Conservation (phyloP, 2,888 invertebrate genomes). For the Drosophila atripex region DNA sequence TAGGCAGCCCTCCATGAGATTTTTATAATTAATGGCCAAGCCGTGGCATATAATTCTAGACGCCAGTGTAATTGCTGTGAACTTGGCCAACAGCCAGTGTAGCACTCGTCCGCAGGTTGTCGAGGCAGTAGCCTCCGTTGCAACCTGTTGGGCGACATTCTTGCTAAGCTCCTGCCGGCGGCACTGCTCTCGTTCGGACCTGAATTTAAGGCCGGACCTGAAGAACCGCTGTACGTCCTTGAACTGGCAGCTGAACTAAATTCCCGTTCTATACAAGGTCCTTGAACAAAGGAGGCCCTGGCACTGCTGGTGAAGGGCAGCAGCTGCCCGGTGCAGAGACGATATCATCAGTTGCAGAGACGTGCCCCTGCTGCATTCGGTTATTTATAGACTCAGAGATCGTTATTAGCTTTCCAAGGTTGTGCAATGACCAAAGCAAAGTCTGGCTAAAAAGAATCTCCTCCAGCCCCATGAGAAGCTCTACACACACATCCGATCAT, state of each 20-base stretch:
- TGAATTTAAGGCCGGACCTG: slow-evolving; percentile 60
- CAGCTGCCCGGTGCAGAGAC: slow-evolving; percentile 22
- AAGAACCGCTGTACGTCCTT: slow-evolving; percentile 78
- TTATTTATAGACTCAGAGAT: slow-evolving; percentile 65
- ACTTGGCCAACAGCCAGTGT: slow-evolving; percentile 54
- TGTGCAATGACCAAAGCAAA: slow-evolving; percentile 64
- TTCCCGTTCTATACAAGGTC: slow-evolving; percentile 68
- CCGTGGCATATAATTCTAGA: slow-evolving; percentile 49
- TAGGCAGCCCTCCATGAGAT: slow-evolving; percentile 15
- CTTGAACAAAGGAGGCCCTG: slow-evolving; percentile 57
- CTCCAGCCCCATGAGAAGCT: not conserved
- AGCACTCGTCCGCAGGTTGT: slow-evolving; percentile 17
- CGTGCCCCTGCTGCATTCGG: slow-evolving; percentile 53
- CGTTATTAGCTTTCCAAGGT: slow-evolving; percentile 65
- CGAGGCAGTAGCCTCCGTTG: slow-evolving; percentile 6
- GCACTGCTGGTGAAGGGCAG: slow-evolving; percentile 65
- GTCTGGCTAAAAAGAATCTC: slow-evolving; percentile 37
- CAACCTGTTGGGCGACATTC: slow-evolving; percentile 72
- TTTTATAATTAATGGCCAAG: slow-evolving; percentile 60
- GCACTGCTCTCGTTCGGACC: slow-evolving; percentile 6
- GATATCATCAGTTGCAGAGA: slow-evolving; percentile 40
- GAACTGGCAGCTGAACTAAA: slow-evolving; percentile 70
- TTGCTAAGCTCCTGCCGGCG: slow-evolving; percentile 16
- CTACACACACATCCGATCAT: slow-evolving; percentile 49
- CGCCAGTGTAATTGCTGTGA: slow-evolving; percentile 68